Evolutionary conservation across 2,888 invertebrate species (phyloP).

Genomic region (Idaea aversata): DNA sequence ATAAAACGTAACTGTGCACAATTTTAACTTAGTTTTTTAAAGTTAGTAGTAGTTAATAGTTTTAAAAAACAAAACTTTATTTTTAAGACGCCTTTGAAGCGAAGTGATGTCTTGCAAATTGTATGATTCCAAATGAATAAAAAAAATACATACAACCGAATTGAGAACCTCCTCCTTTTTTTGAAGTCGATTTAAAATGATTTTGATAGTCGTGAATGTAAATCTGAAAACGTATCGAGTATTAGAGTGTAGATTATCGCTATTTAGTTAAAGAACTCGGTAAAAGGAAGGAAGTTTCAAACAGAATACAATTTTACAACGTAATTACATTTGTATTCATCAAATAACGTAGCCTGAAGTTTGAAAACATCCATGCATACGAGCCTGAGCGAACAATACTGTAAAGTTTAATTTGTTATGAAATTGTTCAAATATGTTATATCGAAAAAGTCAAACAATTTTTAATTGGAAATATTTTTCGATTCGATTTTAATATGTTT

Average conservation of each 20-base stretch:
- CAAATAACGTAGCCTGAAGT: neutral
- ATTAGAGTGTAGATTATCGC: slow-evolving; percentile 7
- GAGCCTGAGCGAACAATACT: neutral
- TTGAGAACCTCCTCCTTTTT: too few species aligned
- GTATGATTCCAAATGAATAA: too few species aligned
- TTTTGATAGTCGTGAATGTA: too few species aligned
- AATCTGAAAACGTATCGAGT: neutral
- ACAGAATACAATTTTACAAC: slow-evolving; percentile 24
- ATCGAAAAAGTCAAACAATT: neutral
- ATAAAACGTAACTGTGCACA: too few species aligned
- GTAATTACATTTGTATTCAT: slow-evolving; percentile 11
- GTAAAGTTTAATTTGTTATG: slow-evolving; percentile 5
- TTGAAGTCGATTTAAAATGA: too few species aligned
- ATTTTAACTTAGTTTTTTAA: too few species aligned
- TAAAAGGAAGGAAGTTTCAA: neutral
- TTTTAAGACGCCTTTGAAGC: too few species aligned
- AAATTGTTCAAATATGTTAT: slow-evolving; percentile 1
- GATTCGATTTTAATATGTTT: neutral
- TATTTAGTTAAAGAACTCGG: slow-evolving; percentile 19
- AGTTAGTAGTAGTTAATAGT: too few species aligned
- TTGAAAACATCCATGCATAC: slow-evolving; percentile 2
- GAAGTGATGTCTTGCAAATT: too few species aligned
- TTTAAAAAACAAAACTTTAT: too few species aligned
- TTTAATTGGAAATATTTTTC: neutral
- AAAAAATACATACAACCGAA: too few species aligned